Conservation (phyloP, 1,140 invertebrate genomes). For the Dufourea novaeangliae region DNA sequence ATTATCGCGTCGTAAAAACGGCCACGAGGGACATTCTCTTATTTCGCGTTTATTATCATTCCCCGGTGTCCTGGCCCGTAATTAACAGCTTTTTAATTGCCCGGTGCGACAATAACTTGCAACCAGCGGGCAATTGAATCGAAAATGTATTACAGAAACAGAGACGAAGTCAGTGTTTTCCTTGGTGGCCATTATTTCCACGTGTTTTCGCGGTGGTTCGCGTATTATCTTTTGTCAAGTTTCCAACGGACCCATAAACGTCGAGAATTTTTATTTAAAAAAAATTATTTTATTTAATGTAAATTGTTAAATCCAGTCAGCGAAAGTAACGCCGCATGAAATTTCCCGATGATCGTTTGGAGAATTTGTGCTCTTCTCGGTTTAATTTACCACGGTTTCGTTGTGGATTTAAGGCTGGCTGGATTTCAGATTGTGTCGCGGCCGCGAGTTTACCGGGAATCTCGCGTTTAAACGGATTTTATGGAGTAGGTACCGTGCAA, state of each 20-base stretch:
- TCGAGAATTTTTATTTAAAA: not conserved
- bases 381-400: not conserved
- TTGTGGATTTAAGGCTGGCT: not conserved
- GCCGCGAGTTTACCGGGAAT: slow-evolving; percentile 11
- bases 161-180: not conserved
- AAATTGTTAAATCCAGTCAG: not conserved
- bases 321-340: not conserved
- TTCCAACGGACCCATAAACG: not conserved
- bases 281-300: too few relatives aligned
- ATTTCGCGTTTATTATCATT: slow-evolving; percentile 1
- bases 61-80: not conserved
- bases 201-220: not conserved
- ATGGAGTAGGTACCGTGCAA: not conserved
- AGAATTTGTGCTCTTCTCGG: not conserved
- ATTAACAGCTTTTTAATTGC: slow-evolving; percentile 1
- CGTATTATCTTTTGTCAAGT: not conserved
- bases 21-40: slow-evolving; percentile 34
- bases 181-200: not conserved
- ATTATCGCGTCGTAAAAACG: slow-evolving; percentile 8
- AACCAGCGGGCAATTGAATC: slow-evolving; percentile 7
- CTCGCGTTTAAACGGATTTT: not conserved
- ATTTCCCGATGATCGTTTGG: not conserved
- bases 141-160: slow-evolving; percentile 1
- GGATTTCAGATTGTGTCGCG: not conserved
- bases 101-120: slow-evolving; percentile 13